A percentile compares a stretch with the other conserved stretches of the same genome.
These are phyloP conservation scores for Vulpes vulpes DNA, from an alignment of 2,113 vertebrate genomes.

Conservation along the genomic window DNA sequence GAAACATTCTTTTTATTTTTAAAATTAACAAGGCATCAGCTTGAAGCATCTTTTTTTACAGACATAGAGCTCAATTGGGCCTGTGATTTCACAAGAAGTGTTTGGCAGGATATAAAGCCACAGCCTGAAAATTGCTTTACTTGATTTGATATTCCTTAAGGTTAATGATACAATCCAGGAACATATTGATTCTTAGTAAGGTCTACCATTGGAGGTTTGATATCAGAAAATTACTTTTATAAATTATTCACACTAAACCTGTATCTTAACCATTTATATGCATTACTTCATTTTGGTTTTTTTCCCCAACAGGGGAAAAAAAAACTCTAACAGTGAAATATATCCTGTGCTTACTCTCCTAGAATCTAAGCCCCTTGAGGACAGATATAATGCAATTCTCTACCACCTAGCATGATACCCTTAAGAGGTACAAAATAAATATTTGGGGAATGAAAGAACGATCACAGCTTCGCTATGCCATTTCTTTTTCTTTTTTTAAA, in stretches of 20 bases:
- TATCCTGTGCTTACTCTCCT: background rate
- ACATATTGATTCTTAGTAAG: slow-evolving; percentile 63
- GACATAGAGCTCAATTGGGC: background rate
- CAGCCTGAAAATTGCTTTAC: slow-evolving; percentile 58
- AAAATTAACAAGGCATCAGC: slow-evolving; percentile 69
- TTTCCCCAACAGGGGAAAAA: background rate
- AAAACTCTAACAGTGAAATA: slow-evolving; percentile 13
- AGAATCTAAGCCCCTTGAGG: background rate
- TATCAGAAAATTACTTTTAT: slow-evolving; percentile 57
- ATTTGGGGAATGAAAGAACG: slow-evolving; percentile 24
- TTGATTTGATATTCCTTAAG: slow-evolving; percentile 62
- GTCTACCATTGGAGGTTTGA: slow-evolving; percentile 44
- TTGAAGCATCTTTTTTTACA: slow-evolving; percentile 31
- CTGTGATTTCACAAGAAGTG: slow-evolving; percentile 63
- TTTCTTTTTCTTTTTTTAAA: background rate
- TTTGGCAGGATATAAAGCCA: slow-evolving; percentile 59
- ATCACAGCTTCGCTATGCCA: background rate
- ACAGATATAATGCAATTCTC: background rate
- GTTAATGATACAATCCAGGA: slow-evolving; percentile 56
- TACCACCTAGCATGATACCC: background rate
- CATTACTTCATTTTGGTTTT: slow-evolving; percentile 37
- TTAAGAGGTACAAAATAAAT: background rate
- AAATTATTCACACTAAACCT: slow-evolving; percentile 27
- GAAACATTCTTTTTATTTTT: slow-evolving; percentile 69
- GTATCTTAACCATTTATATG: background rate